These are phyloP conservation scores for Drosophila lacteicornis DNA, from an alignment of 1,140 invertebrate genomes.

Conservation along the genomic window DNA sequence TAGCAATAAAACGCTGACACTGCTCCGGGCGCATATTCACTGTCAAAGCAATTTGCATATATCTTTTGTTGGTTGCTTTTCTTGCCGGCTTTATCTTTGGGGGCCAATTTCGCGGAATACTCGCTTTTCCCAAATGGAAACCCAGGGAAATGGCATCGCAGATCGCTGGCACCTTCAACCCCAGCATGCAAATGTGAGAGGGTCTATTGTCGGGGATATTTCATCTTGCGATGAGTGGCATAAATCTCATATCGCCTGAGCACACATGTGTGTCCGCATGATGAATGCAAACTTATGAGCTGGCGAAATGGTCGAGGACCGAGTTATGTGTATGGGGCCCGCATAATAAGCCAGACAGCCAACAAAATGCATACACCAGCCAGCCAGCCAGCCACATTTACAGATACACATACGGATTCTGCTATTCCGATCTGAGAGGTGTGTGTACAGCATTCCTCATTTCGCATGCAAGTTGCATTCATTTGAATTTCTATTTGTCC, in stretches of 20 bases:
- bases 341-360: slow-evolving; percentile 53
- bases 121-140: slow-evolving; percentile 1
- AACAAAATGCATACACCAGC: slow-evolving; percentile 40
- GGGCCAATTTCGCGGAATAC: slow-evolving; percentile 51
- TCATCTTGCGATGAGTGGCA: slow-evolving; percentile 58
- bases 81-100: slow-evolving; percentile 43
- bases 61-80: slow-evolving; percentile 37
- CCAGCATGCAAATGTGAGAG: slow-evolving; percentile 52
- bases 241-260: slow-evolving; percentile 58
- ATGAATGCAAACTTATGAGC: slow-evolving; percentile 56
- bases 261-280: slow-evolving; percentile 24
- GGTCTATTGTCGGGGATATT: slow-evolving; percentile 59
- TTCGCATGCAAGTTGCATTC: slow-evolving; percentile 66
- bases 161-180: slow-evolving; percentile 35
- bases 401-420: slow-evolving; percentile 28
- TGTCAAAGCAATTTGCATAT: slow-evolving; percentile 72
- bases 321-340: slow-evolving; percentile 27
- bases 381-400: not conserved
- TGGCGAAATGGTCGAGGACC: slow-evolving; percentile 12
- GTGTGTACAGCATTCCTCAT: slow-evolving; percentile 34
- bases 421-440: slow-evolving; percentile 13
- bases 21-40: slow-evolving; percentile 46
- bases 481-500: slow-evolving; percentile 53
- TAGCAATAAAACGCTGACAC: slow-evolving; percentile 68
- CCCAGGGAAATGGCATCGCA: not conserved